Conservation (phyloP, 2,888 invertebrate species). For the Eilema griseolum region DNA sequence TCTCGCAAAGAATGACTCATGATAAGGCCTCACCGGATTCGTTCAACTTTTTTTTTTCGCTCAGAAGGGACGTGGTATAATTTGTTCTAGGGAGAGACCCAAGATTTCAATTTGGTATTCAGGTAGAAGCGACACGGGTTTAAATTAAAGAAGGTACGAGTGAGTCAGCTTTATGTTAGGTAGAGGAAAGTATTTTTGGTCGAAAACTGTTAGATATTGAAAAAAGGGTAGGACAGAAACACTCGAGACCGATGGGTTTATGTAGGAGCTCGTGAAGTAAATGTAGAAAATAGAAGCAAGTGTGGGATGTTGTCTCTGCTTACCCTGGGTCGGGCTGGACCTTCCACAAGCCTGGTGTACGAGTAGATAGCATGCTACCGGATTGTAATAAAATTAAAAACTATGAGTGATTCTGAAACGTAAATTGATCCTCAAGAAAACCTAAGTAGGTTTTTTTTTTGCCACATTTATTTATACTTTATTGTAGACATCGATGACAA, state of each 20-base stretch:
- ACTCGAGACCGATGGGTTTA: too few relatives aligned
- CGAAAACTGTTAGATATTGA: neutral
- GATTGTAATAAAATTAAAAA: neutral
- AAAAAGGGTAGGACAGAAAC: too few relatives aligned
- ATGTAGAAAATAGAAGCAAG: too few relatives aligned
- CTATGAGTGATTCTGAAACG: neutral
- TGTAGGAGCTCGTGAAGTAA: too few relatives aligned
- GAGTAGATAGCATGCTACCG: neutral
- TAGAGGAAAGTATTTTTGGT: neutral
- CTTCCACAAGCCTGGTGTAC: too few relatives aligned
- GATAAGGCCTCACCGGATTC: neutral
- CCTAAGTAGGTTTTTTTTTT: too few relatives aligned
- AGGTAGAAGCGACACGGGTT: constrained; percentile 8
- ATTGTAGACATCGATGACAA: too few relatives aligned
- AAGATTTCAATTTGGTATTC: constrained; percentile 1
- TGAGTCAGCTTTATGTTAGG: neutral
- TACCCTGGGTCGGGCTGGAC: too few relatives aligned
- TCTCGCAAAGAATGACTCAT: neutral
- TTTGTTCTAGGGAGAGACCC: constrained; percentile 9
- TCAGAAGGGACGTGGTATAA: neutral
- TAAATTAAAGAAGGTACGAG: neutral
- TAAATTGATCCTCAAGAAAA: too few relatives aligned
- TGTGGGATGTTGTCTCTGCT: too few relatives aligned
- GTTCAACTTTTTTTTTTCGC: neutral
- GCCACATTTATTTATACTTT: too few relatives aligned